Base-by-base conservation (phyloP, 2,113 vertebrate species). In the Albula glossodonta region DNA sequence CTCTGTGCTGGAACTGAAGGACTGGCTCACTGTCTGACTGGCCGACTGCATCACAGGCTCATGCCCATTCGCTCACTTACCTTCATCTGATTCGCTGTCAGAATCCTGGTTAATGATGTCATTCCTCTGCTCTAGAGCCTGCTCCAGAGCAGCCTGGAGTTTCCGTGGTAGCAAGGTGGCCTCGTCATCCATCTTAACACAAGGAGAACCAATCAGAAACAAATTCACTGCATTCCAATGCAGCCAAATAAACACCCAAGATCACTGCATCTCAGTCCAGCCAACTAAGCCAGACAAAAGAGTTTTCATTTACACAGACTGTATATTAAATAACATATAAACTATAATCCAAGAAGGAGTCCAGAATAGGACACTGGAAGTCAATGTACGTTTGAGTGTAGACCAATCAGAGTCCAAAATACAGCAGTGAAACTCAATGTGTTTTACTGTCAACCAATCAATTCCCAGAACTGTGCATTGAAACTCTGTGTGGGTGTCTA, bases 51-150 rank as follows among this genome's bases (percentile, higher is more conserved):
- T 2, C 2, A 22, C 19, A 2, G 15, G 50, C 6, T 1, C 2
- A 19, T 12, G 17, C 88, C 82, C 74, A 41, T 74, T 92, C 87
- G 41, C 84, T 87, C 91, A 86, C 93, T 97, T 94, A 99, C 98
- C 98, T 87, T 99, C 98, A 78, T 99, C 98, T 2, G 98, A 99
- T 89, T 99, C 99, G n/a, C 98, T 99, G 89, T 99, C 98, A 50
- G 98, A 99, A 93, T 99, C 99, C 92, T 98, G 97, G 91, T 95
- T 97, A 93, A 98, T 97, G 92, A 99, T 95, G 92, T 99, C 97
- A 41, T 96, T 98, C 93, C 98, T 98, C 93, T 98, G 97, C 92
- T 99, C 98, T 80, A 99, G 95, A 87, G 97, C 97, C 93, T 98
- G 98, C 94, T 99, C 98, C 89, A 99, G 96, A 93, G 98, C 99